Base-by-base conservation (phyloP, 1,140 invertebrate genomes). In the Microplitis mediator region DNA sequence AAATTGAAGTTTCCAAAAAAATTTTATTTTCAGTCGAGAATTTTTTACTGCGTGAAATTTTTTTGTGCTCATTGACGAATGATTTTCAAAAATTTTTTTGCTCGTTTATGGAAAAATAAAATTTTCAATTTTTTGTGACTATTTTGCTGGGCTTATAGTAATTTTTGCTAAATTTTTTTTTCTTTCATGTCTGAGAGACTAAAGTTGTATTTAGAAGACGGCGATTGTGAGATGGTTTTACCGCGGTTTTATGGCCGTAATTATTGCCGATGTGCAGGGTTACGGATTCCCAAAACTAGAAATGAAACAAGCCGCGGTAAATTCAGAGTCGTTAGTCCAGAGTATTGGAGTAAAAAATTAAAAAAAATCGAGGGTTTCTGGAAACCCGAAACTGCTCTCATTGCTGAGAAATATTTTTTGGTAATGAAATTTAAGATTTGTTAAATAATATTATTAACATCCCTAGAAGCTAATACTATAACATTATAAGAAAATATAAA, bases 231-330 rank as follows among this genome's bases (percentile, higher is more conserved):
- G 74, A 31, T 72, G 66, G 51, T 71, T 69, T 70, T 52, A 51
- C 61, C 68, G 23, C 73, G 35, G 64, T 71, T 79, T 81, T 79
- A 82, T 74, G 73, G 58, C 68, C 58, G 69, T 35, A 64, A 76
- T 81, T 80, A 81, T 77, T 71, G 52, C 64, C 23, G 67, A 58
- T 36, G 52, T 62, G 58, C 66, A 52, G 58, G 73, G 61, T 31
- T 4, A 23, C 61, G 69, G 67, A 78, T 81, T 79, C 70, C 76
- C 77, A 63, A 82, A 82, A 82, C 75, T 78, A 76, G 71, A 77
- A 77, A 75, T 72, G 72, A 78, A 78, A 62, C 65, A 67, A 76
- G 69, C 69, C 61, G 73, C 64, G 54, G 35, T 54, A 51, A 11
- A 31, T 63, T 62, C 60, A 35, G 50, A 23, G 23, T 23, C 67